Base-by-base conservation (phyloP, 2,888 invertebrate genomes). In the Perithous albicinctus region DNA sequence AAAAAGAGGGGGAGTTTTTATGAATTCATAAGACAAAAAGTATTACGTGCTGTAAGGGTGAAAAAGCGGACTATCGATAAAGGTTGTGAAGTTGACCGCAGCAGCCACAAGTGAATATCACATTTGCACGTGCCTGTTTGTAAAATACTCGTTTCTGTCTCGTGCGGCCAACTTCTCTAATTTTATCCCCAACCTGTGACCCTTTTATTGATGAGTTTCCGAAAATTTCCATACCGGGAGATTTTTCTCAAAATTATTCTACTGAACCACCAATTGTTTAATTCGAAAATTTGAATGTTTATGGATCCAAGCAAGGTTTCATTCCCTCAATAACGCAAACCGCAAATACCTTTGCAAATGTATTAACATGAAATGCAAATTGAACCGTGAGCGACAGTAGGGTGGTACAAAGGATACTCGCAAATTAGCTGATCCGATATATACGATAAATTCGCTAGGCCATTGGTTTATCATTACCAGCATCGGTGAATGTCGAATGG, bases 341-440 rank as follows among this genome's bases (percentile, higher is more conserved):
- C 18, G 70, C 43, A 29, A 56, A 70, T 56, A 56, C 18, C 26
- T 35, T 43, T 10, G 70, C 29, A 43, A 41, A n/a, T 20, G 8
- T 10, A 43, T 41, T 43, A 43, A 43, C 35, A 29, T 8, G 41
- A 41, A 59, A 41, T 43, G 23, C 26, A 29, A 56, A 43, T 43
- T 43, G 10, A 5, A 41, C 2, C 26, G 41, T 15, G 41, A n/a
- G n/a, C n/a, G 6, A 38, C 23, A n/a, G 10, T n/a, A 18, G 26
- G 12, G 38, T 23, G 35, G 15, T 32, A 48, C 23, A 73, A 29
- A 64, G 54, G n/a, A 56, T 59, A 35, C 29, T n/a, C 43, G 32
- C 29, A 66, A 75, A 75, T 59, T 59, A 67, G 66, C 26, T n/a
- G 23, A 54, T 20, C 41, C 23, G 15, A n/a, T 63, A 26, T n/a